Base-by-base conservation (phyloP, 2,888 invertebrate genomes). In the Drosophila mulleri region DNA sequence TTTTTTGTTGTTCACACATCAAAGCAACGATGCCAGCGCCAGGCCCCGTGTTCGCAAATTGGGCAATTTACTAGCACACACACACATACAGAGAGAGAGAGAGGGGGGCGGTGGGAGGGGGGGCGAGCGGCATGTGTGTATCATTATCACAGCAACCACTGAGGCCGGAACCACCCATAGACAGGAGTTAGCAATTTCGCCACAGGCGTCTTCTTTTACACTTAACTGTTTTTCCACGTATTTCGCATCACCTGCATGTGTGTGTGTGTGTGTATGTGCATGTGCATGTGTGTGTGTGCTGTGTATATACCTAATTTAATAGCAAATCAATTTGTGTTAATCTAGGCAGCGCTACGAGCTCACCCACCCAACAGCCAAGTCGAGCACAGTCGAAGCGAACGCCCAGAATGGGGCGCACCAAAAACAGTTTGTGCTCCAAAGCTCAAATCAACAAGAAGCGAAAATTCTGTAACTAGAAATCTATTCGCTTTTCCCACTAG, bases 301-400 rank as follows among this genome's bases (percentile, higher is more conserved):
- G 68, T 76, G 72, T 72, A 57, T 69, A 67, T 63, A 71, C 65
- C 82, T 90, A 90, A 91, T 91, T 89, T 90, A 90, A 91, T 91
- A 87, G 81, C 85, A 91, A 91, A 91, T 91, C 91, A 91, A 91
- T 91, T 91, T 91, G 88, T 75, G 77, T 78, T 86, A 86, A 86
- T 86, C 88, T 87, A 72, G 73, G 47, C 78, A 75, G 72, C 56
- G 58, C 61, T 71, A 35, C 47, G 18, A 44, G 11, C 50, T 78
- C 87, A 83, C 85, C 86, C 78, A 89, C 78, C 67, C 68, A 74
- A 80, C 80, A 71, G 70, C 70, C 71, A 64, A 64, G 53, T 44
- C 58, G 67, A 64, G 16, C 39, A 26, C 26, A 26, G 26, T 6
- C 35, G 18, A 45, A 32, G 12, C 16, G 44, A 4, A 18, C 52